phyloP scores from a whole-genome alignment of 2,888 invertebrate genomes.

The Pinctada fucata region DNA sequence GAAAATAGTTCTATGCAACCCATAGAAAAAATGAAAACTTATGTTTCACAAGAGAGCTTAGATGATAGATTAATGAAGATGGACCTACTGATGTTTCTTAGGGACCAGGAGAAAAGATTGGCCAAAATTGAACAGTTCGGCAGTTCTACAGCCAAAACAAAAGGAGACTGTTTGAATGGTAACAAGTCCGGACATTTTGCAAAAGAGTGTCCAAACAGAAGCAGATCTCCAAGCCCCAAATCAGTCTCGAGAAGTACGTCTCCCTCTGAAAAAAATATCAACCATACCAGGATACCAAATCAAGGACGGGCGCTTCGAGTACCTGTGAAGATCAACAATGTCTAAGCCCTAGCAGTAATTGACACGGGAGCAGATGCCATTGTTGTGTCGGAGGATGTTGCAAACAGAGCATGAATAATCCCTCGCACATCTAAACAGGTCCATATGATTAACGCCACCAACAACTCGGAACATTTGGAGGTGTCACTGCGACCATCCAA shows the following conservation, averaged over 20 bases:
- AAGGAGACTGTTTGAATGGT: neutral
- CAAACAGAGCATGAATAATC: too few relatives aligned
- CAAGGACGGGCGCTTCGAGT: neutral
- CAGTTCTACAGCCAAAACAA: neutral
- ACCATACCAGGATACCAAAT: neutral
- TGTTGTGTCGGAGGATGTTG: neutral
- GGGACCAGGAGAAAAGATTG: neutral
- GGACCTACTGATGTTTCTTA: neutral
- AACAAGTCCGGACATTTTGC: too few relatives aligned
- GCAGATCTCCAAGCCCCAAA: neutral
- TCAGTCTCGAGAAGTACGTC: neutral
- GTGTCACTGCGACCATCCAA: too few relatives aligned
- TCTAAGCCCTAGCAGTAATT: neutral
- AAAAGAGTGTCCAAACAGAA: too few relatives aligned
- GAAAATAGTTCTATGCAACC: too few relatives aligned
- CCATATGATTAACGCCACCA: too few relatives aligned
- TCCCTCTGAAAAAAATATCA: neutral
- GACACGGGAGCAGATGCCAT: conserved; percentile 8
- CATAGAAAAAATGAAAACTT: neutral
- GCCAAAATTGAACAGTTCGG: neutral
- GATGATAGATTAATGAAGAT: neutral
- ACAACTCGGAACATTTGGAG: too few relatives aligned
- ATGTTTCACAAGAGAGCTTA: neutral
- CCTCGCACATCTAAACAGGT: too few relatives aligned
- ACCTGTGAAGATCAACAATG: conserved; percentile 1